A percentile compares a stretch with the other conserved stretches of the same genome.
Conservation (phyloP, 2,113 vertebrate genomes). For the Eleginops maclovinus region DNA sequence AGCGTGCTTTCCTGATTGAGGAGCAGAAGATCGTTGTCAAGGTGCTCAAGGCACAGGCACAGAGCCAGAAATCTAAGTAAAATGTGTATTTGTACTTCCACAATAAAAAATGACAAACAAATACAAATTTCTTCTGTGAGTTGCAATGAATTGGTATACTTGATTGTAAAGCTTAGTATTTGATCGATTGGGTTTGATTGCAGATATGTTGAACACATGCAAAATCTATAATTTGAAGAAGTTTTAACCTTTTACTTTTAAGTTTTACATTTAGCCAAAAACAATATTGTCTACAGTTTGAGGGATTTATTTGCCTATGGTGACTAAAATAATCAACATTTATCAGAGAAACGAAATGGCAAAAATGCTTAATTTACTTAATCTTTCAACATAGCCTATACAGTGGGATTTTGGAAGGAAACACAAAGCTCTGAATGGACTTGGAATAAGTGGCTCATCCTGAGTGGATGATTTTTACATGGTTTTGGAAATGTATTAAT, state of each 20-base stretch:
- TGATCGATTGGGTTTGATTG: not conserved
- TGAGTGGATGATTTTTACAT: too few species aligned
- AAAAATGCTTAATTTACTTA: too few species aligned
- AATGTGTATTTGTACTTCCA: constrained; percentile 81
- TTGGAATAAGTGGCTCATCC: too few species aligned
- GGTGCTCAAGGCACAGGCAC: constrained; percentile 98
- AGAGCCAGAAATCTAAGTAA: constrained; percentile 99
- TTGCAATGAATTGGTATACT: not conserved
- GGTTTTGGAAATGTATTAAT: too few species aligned
- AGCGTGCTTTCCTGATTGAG: constrained; percentile 98
- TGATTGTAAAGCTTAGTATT: not conserved
- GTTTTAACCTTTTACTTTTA: too few species aligned
- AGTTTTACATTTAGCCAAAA: too few species aligned
- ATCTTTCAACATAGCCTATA: too few species aligned
- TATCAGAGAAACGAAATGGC: too few species aligned
- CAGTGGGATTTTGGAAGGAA: too few species aligned
- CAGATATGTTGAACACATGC: not conserved
- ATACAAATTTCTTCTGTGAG: constrained; percentile 21
- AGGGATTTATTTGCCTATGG: not conserved
- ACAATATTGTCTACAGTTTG: too few species aligned
- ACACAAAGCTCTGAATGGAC: too few species aligned
- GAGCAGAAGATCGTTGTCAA: constrained; percentile 99
- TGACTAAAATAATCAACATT: too few species aligned
- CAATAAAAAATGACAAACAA: constrained; percentile 87
- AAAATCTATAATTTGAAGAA: not conserved